These are phyloP conservation scores for Drosophila auraria DNA, from an alignment of 1,140 invertebrate genomes.

Conservation along the genomic window DNA sequence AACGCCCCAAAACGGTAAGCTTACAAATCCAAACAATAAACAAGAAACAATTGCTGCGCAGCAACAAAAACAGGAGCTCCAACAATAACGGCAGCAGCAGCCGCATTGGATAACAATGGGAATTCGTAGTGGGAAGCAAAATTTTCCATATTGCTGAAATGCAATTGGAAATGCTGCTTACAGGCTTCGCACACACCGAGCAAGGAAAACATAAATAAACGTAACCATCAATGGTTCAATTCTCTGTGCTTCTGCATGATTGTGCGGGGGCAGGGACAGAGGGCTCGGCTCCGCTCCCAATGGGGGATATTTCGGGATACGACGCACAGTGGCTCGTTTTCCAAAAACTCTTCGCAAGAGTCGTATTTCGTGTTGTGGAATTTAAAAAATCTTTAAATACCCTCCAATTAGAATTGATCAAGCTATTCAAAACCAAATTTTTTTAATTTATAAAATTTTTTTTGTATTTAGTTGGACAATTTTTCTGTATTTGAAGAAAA, in stretches of 20 bases:
- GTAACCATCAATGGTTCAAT: constrained; percentile 72
- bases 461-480: no score
- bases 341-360: no score
- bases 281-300: background rate
- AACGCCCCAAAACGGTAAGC: constrained; percentile 42
- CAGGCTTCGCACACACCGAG: constrained; percentile 56
- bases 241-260: constrained; percentile 53
- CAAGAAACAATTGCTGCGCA: constrained; percentile 61
- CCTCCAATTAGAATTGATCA: no score
- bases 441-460: no score
- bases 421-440: no score
- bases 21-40: constrained; percentile 76
- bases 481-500: no score
- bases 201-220: constrained; percentile 67
- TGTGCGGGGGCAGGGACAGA: constrained; percentile 10
- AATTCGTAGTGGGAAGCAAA: constrained; percentile 49
- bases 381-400: no score
- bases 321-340: background rate
- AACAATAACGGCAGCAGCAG: constrained; percentile 43
- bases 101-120: constrained; percentile 63
- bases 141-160: constrained; percentile 70
- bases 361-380: no score
- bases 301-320: background rate
- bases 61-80: constrained; percentile 38
- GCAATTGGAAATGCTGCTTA: constrained; percentile 68